Conservation (phyloP, 2,113 vertebrate genomes). For the Phylloscopus trochilus region DNA sequence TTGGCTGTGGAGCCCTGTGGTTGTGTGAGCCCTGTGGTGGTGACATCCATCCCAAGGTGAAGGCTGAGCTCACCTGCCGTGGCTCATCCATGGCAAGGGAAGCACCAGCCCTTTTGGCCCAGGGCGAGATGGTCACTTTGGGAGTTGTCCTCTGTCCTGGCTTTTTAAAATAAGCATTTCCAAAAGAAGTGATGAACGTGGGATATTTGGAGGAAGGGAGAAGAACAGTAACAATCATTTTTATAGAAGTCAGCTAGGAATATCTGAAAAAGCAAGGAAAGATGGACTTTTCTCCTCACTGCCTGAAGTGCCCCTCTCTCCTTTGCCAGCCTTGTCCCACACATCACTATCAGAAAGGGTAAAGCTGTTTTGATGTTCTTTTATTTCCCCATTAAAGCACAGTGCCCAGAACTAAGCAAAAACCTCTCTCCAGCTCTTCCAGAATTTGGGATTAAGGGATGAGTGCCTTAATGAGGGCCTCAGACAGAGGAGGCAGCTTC, state of each 20-base stretch:
- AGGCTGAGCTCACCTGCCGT: neutral
- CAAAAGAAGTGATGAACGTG: rapidly evolving
- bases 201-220: neutral
- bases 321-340: neutral
- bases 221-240: neutral
- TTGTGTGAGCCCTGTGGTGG: neutral
- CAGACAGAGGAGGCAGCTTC: neutral
- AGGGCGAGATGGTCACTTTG: rapidly evolving
- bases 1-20: neutral
- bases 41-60: neutral
- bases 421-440: neutral
- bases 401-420: neutral
- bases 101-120: neutral
- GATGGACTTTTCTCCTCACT: neutral
- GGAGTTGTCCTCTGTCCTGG: neutral
- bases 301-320: neutral
- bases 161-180: neutral
- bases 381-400: neutral
- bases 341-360: neutral
- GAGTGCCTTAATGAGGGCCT: neutral
- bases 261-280: neutral
- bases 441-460: neutral
- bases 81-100: neutral
- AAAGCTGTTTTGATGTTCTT: neutral
- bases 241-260: neutral